A percentile compares a stretch with the other conserved stretches of the same genome.
These are phyloP conservation scores for Corythornis madagascariensis DNA, from an alignment of 2,113 vertebrate species.

Conservation along the genomic window DNA sequence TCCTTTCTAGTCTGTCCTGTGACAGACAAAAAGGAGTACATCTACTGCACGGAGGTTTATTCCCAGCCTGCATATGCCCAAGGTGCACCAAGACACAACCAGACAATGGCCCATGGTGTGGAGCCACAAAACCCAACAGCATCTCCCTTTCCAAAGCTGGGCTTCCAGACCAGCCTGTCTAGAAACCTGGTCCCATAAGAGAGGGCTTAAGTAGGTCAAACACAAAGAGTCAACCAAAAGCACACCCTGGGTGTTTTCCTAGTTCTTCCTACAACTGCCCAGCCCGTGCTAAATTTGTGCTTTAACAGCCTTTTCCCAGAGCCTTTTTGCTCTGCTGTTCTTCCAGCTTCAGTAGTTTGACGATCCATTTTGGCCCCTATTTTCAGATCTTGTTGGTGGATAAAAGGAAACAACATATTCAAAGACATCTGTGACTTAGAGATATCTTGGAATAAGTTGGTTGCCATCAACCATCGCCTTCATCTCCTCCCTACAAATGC, in stretches of 20 bases:
- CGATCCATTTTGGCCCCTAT: not conserved
- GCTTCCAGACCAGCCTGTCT: not conserved
- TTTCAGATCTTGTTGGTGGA: not conserved
- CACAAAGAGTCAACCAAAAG: not conserved
- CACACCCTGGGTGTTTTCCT: not conserved
- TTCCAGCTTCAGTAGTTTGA: not conserved
- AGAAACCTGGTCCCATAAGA: fast-evolving
- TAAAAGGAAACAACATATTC: not conserved
- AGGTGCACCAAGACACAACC: fast-evolving
- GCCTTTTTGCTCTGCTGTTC: not conserved
- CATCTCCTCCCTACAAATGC: not conserved
- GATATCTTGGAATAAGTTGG: not conserved
- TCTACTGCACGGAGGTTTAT: not conserved
- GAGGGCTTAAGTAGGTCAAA: not conserved
- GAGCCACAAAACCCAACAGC: not conserved
- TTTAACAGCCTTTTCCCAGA: not conserved
- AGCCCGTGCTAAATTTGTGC: fast-evolving
- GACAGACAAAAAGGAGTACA: not conserved
- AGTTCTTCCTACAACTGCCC: not conserved
- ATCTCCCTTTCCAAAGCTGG: not conserved
- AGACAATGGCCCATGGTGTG: fast-evolving
- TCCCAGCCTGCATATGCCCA: not conserved
- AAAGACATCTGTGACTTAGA: not conserved
- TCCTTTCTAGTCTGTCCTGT: not conserved
- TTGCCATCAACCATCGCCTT: not conserved